Base-by-base conservation (phyloP, 2,113 vertebrate genomes). In the Mola mola region DNA sequence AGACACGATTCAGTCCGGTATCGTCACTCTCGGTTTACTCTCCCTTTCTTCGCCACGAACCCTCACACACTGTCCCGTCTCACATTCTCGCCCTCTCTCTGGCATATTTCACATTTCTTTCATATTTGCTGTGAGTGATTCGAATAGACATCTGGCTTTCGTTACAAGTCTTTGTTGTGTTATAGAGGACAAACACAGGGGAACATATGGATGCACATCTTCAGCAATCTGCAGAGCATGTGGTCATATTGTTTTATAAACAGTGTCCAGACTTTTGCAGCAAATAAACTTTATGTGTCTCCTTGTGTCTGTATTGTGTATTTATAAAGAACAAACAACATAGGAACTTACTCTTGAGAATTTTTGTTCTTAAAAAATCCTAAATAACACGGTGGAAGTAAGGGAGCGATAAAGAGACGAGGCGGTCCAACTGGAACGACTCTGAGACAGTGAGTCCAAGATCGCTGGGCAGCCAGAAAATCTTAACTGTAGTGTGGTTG, bases 61-160 rank as follows among this genome's bases (percentile, higher is more conserved):
- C 2, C 38, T 19, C 38, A 12, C 13, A 47, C 33, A 12, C n/a
- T 8, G 20, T 34, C 48, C 55, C n/a, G 12, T 43, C 40, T 64
- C 22, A 43, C 28, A 15, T 53, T 67, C 46, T 42, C 42, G 19
- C 50, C 24, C 47, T 60, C 26, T 83, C 40, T 55, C 28, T 22
- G 38, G 59, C 81, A 88, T 88, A 66, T 75, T 84, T 88, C 49
- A 59, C 75, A 87, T 89, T 78, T 83, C 57, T 82, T 68, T 61
- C 66, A 78, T 86, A 88, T 84, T 87, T 87, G 46, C 67, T 46
- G 63, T 36, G 46, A 55, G 53, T 64, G 64, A 86, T 65, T 49
- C 79, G 82, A 88, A 66, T 84, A 20, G 29, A 71, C 78, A 90
- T 77, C 69, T 88, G 88, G 73, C 71, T 79, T 59, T 50, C 24